A percentile compares a stretch with the other conserved stretches of the same genome.
phyloP scores from a whole-genome alignment of 2,797 vertebrate genomes.

The Toxotes lorentzi region DNA sequence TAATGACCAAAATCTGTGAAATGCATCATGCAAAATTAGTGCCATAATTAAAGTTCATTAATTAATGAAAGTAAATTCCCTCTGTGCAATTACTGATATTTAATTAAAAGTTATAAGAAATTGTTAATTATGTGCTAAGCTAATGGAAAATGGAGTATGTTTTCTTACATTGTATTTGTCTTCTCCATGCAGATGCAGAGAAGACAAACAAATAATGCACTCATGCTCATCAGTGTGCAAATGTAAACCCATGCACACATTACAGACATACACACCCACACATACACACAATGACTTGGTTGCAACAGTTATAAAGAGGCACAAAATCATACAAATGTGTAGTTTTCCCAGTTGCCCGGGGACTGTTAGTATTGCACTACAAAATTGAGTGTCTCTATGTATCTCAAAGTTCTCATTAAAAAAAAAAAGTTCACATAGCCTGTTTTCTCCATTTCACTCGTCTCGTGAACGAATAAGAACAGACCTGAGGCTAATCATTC shows the following conservation, averaged over 20 bases:
- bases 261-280: slow-evolving; percentile 14
- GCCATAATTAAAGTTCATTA: background rate
- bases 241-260: background rate
- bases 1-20: slow-evolving; percentile 9
- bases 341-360: slow-evolving; percentile 56
- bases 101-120: background rate
- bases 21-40: background rate
- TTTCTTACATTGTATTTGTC: slow-evolving; percentile 33
- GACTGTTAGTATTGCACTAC: slow-evolving; percentile 66
- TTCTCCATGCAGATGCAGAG: background rate
- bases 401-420: slow-evolving; percentile 76
- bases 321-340: slow-evolving; percentile 64
- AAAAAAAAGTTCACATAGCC: slow-evolving; percentile 65
- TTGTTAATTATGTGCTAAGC: background rate
- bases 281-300: slow-evolving; percentile 41
- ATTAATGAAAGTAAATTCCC: background rate
- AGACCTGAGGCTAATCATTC: slow-evolving; percentile 63
- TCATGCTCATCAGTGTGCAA: slow-evolving; percentile 9
- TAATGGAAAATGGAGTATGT: background rate
- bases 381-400: slow-evolving; percentile 65
- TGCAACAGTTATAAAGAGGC: slow-evolving; percentile 61
- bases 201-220: background rate
- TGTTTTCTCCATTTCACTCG: slow-evolving; percentile 54
- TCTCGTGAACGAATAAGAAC: slow-evolving; percentile 52
- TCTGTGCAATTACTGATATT: background rate